Conservation (phyloP, 2,113 vertebrate genomes). For the Phrynosoma platyrhinos region DNA sequence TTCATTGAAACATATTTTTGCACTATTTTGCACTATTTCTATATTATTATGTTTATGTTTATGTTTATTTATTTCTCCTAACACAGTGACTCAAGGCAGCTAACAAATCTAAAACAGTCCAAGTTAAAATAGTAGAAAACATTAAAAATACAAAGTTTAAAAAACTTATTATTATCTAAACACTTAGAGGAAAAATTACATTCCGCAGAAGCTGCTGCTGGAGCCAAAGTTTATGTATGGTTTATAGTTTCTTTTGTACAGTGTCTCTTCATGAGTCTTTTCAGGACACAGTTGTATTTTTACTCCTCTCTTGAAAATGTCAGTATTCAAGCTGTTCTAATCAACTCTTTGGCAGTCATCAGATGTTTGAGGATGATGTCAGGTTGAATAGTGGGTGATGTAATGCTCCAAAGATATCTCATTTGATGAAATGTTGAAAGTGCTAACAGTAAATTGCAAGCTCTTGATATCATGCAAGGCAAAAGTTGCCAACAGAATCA, state of each 20-base stretch:
- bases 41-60: not conserved
- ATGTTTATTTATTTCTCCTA: not conserved
- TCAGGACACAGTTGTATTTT: conserved; percentile 56
- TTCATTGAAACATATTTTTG: not conserved
- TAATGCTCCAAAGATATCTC: conserved; percentile 76
- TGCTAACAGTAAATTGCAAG: accelerated
- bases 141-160: no score
- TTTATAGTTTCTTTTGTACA: no score
- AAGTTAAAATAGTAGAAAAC: no score
- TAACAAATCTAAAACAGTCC: no score
- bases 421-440: conserved; percentile 52
- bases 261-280: not conserved
- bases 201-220: not conserved
- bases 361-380: conserved; percentile 59
- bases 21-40: not conserved
- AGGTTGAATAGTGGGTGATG: conserved; percentile 63
- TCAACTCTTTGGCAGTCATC: conserved; percentile 7
- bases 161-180: no score
- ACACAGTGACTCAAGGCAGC: no score
- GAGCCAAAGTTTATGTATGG: no score
- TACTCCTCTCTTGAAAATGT: not conserved
- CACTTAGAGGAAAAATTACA: not conserved
- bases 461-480: not conserved
- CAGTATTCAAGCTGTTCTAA: not conserved
- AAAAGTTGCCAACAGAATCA: conserved; percentile 13